Evolutionary conservation across 2,888 invertebrate species (phyloP).

Genomic region (Agrypnus murinus): DNA sequence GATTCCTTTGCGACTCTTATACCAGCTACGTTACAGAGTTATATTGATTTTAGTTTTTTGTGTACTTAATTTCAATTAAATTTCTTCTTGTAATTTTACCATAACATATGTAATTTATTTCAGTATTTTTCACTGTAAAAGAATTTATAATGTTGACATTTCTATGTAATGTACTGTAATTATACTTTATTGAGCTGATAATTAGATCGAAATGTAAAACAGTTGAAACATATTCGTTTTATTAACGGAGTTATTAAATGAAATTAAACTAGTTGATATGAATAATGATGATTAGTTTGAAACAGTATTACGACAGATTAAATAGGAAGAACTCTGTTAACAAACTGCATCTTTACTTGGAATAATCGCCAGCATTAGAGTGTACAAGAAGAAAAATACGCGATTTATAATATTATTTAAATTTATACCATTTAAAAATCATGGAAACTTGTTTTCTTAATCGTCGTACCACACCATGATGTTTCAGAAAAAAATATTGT

Average conservation of each 20-base stretch:
- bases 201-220: background rate
- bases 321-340: background rate
- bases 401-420: constrained; percentile 18
- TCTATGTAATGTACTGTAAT: no score
- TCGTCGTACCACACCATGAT: constrained; percentile 12
- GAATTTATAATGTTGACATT: no score
- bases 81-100: no score
- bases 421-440: constrained; percentile 11
- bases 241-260: background rate
- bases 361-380: background rate
- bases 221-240: background rate
- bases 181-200: constrained; percentile 10
- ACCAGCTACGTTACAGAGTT: no score
- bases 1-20: no score
- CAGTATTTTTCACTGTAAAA: no score
- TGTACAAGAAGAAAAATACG: background rate
- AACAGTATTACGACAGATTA: background rate
- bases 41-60: no score
- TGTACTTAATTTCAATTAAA: no score
- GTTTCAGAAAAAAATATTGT: background rate
- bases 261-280: constrained; percentile 14
- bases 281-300: constrained; percentile 14
- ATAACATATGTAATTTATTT: no score
- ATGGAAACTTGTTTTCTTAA: constrained; percentile 29
- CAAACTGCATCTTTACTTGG: background rate